Percentiles rank a stretch among this genome's conserved stretches.
Conservation (phyloP, 2,888 invertebrate species). For the Pollenia griseotomentosa region DNA sequence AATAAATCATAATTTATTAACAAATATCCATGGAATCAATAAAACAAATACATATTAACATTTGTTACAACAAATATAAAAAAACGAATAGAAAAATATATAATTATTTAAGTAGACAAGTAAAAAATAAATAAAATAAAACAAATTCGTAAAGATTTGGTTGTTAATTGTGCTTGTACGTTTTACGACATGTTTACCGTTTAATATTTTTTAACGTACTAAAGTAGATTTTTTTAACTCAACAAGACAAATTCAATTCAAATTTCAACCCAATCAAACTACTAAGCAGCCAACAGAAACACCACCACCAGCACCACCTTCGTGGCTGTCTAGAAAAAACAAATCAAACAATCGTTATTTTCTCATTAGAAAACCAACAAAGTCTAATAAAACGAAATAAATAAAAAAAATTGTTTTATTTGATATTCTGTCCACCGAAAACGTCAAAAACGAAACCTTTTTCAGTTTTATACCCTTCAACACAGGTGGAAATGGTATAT, state of each 20-base stretch:
- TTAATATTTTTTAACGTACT: constrained; percentile 83
- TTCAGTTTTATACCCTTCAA: constrained; percentile 11
- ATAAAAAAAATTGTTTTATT: constrained; percentile 42
- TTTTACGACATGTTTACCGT: constrained; percentile 82
- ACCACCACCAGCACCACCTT: constrained; percentile 26
- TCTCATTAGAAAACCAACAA: constrained; percentile 56
- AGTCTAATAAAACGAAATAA: constrained; percentile 49
- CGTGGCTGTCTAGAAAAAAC: constrained; percentile 42
- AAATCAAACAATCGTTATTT: constrained; percentile 64
- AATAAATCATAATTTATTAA: constrained; percentile 81
- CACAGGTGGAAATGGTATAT: constrained; percentile 27
- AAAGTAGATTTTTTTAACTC: constrained; percentile 70
- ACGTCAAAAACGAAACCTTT: constrained; percentile 56
- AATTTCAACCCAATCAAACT: constrained; percentile 61
- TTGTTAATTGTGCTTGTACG: constrained; percentile 28
- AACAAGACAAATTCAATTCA: constrained; percentile 62
- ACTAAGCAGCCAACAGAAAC: constrained; percentile 26
- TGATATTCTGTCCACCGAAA: constrained; percentile 50
- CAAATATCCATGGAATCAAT: constrained; percentile 65
- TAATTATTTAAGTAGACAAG: constrained; percentile 19
- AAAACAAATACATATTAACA: constrained; percentile 48
- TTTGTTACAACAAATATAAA: constrained; percentile 18
- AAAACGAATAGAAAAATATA: constrained; percentile 64
- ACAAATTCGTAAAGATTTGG: constrained; percentile 36
- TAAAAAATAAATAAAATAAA: constrained; percentile 25